Evolutionary conservation across 2,113 vertebrate genomes (phyloP).

Genomic region (Procapra przewalskii): DNA sequence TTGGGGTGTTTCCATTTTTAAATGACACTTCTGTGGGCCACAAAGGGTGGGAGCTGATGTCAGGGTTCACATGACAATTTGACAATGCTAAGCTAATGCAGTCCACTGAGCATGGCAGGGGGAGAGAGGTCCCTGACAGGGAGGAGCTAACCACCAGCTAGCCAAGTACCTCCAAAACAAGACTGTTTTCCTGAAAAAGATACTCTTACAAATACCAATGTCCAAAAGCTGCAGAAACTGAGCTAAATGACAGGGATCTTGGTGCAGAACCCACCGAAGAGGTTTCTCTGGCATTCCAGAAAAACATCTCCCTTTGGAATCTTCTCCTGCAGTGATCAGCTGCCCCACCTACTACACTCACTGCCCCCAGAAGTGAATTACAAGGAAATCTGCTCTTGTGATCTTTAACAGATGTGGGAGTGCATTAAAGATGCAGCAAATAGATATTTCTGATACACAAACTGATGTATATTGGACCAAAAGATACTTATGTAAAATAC

Average conservation of each 20-base stretch:
- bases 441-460: background rate
- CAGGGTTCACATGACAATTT: background rate
- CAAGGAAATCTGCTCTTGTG: constrained; percentile 73
- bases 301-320: constrained; percentile 87
- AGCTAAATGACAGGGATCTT: background rate
- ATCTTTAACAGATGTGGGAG: constrained; percentile 87
- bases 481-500: background rate
- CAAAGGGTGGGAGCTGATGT: background rate
- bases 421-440: constrained; percentile 52
- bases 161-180: background rate
- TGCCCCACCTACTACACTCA: constrained; percentile 84
- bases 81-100: background rate
- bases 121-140: background rate
- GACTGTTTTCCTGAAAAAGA: background rate
- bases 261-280: constrained; percentile 90
- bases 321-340: constrained; percentile 88
- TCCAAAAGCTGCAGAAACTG: background rate
- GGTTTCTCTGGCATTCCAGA: constrained; percentile 90
- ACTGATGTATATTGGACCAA: background rate
- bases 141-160: background rate
- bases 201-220: background rate
- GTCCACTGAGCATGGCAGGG: background rate
- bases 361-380: constrained; percentile 80
- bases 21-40: background rate
- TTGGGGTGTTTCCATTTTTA: background rate